Conservation (phyloP, 2,888 invertebrate genomes). For the Melanotus villosus region DNA sequence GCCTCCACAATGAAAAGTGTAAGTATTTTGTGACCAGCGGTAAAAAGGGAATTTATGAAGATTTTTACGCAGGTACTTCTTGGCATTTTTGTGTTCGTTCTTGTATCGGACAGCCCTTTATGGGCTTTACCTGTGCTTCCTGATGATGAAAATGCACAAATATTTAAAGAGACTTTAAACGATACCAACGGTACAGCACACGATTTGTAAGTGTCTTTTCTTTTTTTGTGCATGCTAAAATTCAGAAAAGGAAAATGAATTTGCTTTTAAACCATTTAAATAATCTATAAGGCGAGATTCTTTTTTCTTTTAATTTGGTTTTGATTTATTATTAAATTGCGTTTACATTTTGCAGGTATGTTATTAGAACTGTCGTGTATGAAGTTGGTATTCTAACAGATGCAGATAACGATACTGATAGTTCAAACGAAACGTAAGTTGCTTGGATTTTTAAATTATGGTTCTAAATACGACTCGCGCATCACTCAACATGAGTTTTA, state of each 20-base stretch:
- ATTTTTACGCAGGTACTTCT: not conserved
- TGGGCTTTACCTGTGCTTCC: not conserved
- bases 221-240: too few relatives aligned
- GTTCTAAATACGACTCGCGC: too few relatives aligned
- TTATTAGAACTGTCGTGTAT: conserved; percentile 73
- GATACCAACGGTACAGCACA: conserved; percentile 30
- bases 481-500: too few relatives aligned
- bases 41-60: not conserved
- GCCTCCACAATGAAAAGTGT: not conserved
- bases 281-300: too few relatives aligned
- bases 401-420: conserved; percentile 65
- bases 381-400: conserved; percentile 75
- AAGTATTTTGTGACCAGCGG: not conserved
- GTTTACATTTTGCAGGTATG: conserved; percentile 67
- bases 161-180: not conserved
- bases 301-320: too few relatives aligned
- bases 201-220: conserved; percentile 27
- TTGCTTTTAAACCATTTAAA: too few relatives aligned
- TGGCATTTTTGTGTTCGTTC: not conserved
- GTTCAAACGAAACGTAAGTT: conserved; percentile 63
- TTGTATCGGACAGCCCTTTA: not conserved
- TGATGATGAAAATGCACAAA: not conserved
- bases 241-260: too few relatives aligned
- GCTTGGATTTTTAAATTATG: too few relatives aligned
- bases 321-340: not conserved